A percentile compares a stretch with the other conserved stretches of the same genome.
phyloP scores from a whole-genome alignment of 2,797 vertebrate genomes.

The Bradypodion ventrale region DNA sequence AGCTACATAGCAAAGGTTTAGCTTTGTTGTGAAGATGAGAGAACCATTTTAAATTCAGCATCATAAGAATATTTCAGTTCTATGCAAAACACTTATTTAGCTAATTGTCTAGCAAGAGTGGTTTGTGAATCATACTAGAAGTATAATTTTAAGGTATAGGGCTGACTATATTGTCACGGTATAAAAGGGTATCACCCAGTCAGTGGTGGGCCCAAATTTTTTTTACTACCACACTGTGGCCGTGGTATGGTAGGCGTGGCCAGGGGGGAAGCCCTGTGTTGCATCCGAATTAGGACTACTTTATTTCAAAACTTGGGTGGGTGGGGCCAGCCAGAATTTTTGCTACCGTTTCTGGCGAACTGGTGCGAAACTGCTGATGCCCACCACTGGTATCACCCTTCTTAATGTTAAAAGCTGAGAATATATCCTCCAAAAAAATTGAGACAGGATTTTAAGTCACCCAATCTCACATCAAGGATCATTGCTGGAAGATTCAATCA shows the following conservation, averaged over 20 bases:
- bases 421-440: neutral
- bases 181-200: conserved; percentile 30
- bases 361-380: too few relatives aligned
- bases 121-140: conserved; percentile 51
- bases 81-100: conserved; percentile 52
- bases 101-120: conserved; percentile 35
- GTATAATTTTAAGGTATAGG: conserved; percentile 32
- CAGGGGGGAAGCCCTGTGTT: too few relatives aligned
- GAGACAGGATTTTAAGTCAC: neutral
- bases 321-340: too few relatives aligned
- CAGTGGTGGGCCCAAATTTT: too few relatives aligned
- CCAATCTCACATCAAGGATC: neutral
- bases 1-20: conserved; percentile 66
- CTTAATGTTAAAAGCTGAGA: neutral
- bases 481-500: too few relatives aligned
- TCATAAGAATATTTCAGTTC: conserved; percentile 61
- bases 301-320: too few relatives aligned
- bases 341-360: too few relatives aligned
- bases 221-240: too few relatives aligned
- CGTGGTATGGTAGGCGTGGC: too few relatives aligned
- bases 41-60: conserved; percentile 60
- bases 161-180: conserved; percentile 14
- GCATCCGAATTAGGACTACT: too few relatives aligned
- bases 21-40: conserved; percentile 68
- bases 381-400: conserved; percentile 30